Conservation (phyloP, 2,888 invertebrate genomes). For the Yponomeuta malinellus region DNA sequence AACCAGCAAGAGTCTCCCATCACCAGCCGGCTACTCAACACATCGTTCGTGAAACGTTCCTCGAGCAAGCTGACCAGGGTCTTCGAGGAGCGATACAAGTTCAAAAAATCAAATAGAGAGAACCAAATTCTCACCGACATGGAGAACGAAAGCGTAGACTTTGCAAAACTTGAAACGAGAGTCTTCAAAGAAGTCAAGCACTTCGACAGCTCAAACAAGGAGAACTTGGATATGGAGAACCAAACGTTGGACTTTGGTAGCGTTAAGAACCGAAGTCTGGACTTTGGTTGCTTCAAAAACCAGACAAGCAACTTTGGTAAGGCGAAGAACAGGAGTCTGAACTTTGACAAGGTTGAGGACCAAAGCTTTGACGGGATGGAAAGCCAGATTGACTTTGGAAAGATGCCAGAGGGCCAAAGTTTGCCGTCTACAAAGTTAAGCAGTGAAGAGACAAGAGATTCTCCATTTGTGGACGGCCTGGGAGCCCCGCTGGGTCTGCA, state of each 20-base stretch:
- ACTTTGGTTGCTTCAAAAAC: background rate
- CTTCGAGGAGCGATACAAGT: slow-evolving; percentile 51
- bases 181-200: background rate
- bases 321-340: slow-evolving; percentile 28
- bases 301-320: background rate
- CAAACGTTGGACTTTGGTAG: background rate
- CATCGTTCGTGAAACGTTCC: slow-evolving; percentile 27
- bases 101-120: slow-evolving; percentile 59
- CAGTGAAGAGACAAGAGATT: slow-evolving; percentile 56
- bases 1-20: slow-evolving; percentile 27
- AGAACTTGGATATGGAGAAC: background rate
- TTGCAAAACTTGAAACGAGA: background rate
- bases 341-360: slow-evolving; percentile 44
- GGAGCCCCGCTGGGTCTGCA: slow-evolving; percentile 28
- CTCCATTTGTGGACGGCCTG: slow-evolving; percentile 41
- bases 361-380: slow-evolving; percentile 29
- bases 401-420: too few species aligned
- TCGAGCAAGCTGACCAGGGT: slow-evolving; percentile 47
- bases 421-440: background rate
- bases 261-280: slow-evolving; percentile 21
- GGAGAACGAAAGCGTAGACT: background rate
- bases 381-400: background rate
- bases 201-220: background rate
- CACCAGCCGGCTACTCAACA: slow-evolving; percentile 26
- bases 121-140: slow-evolving; percentile 30